Evolutionary conservation across 2,113 vertebrate genomes (phyloP).

Genomic region (Australoheros scitulus): DNA sequence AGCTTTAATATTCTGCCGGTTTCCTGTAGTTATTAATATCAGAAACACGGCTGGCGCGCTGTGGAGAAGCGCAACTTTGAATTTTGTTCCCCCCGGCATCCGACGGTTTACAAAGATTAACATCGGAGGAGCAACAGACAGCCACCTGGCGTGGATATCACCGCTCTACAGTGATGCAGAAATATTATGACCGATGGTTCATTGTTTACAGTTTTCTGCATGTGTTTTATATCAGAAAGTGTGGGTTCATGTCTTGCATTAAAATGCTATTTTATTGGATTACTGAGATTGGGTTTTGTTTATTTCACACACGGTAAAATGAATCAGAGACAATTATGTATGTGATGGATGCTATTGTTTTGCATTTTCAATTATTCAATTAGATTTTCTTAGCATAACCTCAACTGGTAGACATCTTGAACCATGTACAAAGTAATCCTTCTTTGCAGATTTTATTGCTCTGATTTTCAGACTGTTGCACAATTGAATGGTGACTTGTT

Average conservation of each 20-base stretch:
- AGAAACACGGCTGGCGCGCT: neutral
- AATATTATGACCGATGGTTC: conserved; percentile 2
- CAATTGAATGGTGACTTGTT: conserved; percentile 46
- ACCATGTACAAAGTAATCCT: neutral
- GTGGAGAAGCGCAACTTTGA: neutral
- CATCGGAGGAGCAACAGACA: neutral
- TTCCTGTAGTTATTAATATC: neutral
- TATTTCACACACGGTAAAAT: neutral
- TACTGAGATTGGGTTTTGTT: neutral
- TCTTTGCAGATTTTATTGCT: conserved; percentile 25
- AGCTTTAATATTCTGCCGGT: neutral
- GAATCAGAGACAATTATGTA: neutral
- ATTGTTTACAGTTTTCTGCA: neutral
- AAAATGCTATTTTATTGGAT: rapidly evolving
- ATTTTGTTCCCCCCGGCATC: neutral
- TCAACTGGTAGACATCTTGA: neutral
- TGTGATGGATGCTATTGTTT: neutral
- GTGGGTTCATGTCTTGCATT: neutral
- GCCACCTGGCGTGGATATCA: conserved; percentile 2
- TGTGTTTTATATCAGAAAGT: neutral
- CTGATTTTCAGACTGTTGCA: conserved; percentile 48
- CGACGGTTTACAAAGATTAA: conserved; percentile 33
- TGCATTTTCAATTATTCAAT: neutral
- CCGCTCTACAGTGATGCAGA: neutral
- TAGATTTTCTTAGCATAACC: neutral